Evolutionary conservation across 1,140 invertebrate species (phyloP).

Genomic region (Tribolium castaneum): DNA sequence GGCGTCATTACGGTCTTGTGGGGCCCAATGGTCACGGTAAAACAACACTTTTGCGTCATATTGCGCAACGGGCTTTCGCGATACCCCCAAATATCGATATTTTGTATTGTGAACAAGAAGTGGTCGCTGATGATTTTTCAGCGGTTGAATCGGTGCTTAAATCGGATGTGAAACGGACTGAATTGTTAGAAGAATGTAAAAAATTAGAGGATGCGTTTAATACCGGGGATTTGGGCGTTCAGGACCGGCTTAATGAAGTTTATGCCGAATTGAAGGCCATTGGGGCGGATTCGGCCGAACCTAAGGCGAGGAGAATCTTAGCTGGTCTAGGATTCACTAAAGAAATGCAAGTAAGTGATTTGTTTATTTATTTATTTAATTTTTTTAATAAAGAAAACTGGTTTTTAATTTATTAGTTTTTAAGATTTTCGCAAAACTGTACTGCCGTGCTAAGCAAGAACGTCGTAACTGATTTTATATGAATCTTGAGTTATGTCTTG

Average conservation of each 20-base stretch:
- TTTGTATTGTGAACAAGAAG: constrained; percentile 98
- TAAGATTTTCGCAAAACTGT: no score
- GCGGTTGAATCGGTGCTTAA: constrained; percentile 94
- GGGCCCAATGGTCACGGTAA: constrained; percentile 99
- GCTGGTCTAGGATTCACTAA: constrained; percentile 96
- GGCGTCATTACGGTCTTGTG: constrained; percentile 95
- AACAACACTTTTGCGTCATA: constrained; percentile 96
- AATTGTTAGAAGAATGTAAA: constrained; percentile 85
- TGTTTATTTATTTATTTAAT: no score
- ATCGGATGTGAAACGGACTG: constrained; percentile 89
- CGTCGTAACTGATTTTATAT: no score
- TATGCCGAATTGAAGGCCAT: constrained; percentile 97
- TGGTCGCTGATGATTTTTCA: constrained; percentile 90
- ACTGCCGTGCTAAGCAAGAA: no score
- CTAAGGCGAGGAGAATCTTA: constrained; percentile 92
- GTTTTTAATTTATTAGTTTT: no score
- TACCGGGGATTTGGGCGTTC: constrained; percentile 75
- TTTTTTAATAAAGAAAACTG: no score
- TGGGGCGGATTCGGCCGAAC: constrained; percentile 96
- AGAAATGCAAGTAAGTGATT: constrained; percentile 81
- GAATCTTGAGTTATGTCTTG: no score
- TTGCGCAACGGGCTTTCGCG: constrained; percentile 87
- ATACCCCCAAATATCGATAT: constrained; percentile 98
- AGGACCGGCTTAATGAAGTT: constrained; percentile 88
- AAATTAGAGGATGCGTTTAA: constrained; percentile 84